These are phyloP conservation scores for Chaetogeoica ovagalla DNA, from an alignment of 2,888 invertebrate genomes.

Conservation along the genomic window DNA sequence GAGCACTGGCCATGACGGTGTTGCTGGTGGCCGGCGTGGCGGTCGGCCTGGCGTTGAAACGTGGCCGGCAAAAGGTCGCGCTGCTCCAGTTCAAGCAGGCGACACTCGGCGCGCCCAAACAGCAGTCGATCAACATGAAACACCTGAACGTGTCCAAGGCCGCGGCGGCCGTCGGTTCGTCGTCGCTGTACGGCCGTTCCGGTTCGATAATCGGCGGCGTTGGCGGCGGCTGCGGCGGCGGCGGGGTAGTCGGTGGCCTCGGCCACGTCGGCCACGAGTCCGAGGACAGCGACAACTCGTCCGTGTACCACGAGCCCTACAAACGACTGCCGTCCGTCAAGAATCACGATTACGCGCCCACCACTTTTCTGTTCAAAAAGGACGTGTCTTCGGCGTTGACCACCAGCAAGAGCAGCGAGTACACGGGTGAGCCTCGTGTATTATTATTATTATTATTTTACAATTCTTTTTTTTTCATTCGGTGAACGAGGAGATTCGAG, in stretches of 20 bases:
- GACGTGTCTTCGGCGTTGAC: conserved; percentile 57
- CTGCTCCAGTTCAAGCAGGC: conserved; percentile 69
- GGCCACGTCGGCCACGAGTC: conserved; percentile 59
- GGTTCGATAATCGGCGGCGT: conserved; percentile 55
- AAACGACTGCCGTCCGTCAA: conserved; percentile 61
- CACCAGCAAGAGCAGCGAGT: conserved; percentile 64
- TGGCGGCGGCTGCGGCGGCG: conserved; percentile 51
- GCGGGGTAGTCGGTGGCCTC: conserved; percentile 26
- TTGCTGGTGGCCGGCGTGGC: conserved; percentile 69
- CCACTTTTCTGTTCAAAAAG: conserved; percentile 60
- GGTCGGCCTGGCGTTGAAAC: conserved; percentile 68
- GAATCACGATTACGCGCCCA: conserved; percentile 62
- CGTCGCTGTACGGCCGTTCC: conserved; percentile 42
- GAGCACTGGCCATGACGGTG: conserved; percentile 69
- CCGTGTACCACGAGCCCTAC: conserved; percentile 66
- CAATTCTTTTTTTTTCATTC: too few relatives aligned
- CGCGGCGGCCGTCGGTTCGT: conserved; percentile 60
- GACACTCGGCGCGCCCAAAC: conserved; percentile 62
- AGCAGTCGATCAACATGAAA: conserved; percentile 49
- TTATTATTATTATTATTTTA: too few relatives aligned
- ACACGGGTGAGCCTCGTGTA: conserved; percentile 60
- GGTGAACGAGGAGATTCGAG: too few relatives aligned
- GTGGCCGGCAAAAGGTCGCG: conserved; percentile 68
- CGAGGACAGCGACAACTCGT: conserved; percentile 63
- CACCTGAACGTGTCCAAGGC: conserved; percentile 58